A percentile compares a stretch with the other conserved stretches of the same genome.
These are phyloP conservation scores for Theristicus caerulescens DNA, from an alignment of 2,113 vertebrate genomes.

Conservation along the genomic window DNA sequence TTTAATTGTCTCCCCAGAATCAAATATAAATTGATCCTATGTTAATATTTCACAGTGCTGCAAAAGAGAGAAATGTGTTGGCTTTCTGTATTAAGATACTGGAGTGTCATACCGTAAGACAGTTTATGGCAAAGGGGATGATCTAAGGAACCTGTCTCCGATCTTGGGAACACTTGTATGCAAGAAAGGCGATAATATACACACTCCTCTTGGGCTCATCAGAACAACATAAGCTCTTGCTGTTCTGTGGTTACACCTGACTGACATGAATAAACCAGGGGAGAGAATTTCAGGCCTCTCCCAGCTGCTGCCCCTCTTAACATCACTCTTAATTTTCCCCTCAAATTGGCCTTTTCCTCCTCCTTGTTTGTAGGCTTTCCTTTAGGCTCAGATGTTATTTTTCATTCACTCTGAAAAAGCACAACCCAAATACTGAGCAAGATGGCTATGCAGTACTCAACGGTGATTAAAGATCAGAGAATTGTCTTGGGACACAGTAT, in stretches of 20 bases:
- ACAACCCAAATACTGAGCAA: not conserved
- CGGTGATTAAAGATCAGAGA: constrained; percentile 23
- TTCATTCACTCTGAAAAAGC: not conserved
- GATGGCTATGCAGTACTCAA: not conserved
- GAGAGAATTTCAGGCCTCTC: not conserved
- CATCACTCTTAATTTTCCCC: not conserved
- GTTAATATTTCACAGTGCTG: not conserved
- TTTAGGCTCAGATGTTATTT: not conserved
- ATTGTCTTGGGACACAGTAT: not conserved
- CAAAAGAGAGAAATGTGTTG: not conserved
- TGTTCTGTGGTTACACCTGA: not conserved
- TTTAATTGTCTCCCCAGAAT: not conserved
- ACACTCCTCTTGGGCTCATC: not conserved
- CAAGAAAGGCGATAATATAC: not conserved
- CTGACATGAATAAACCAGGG: fast-evolving
- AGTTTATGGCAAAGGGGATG: not conserved
- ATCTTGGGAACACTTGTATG: not conserved
- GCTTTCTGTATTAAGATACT: not conserved
- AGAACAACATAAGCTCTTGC: not conserved
- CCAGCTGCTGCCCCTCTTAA: not conserved
- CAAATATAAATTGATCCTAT: not conserved
- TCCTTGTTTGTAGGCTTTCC: not conserved
- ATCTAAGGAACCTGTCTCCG: not conserved
- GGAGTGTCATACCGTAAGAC: not conserved
- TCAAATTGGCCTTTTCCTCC: not conserved